Conservation (phyloP, 2,113 vertebrate species). For the Spea bombifrons region DNA sequence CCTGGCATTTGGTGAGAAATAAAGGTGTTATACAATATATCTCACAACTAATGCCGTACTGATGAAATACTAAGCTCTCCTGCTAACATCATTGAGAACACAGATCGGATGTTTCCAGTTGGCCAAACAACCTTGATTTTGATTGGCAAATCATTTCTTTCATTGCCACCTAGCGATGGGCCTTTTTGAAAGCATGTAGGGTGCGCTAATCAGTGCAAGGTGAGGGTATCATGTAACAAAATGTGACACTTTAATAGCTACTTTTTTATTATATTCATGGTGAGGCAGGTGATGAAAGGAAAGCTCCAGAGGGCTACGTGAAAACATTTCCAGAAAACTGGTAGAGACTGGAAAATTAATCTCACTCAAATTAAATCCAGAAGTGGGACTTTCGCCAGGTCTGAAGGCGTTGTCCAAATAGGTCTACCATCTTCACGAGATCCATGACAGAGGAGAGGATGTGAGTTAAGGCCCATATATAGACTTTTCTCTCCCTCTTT, state of each 20-base stretch:
- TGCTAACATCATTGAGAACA: slow-evolving; percentile 64
- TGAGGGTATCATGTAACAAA: slow-evolving; percentile 63
- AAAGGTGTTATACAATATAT: too few relatives aligned
- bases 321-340: slow-evolving; percentile 25
- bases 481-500: not conserved
- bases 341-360: not conserved
- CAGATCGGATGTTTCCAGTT: slow-evolving; percentile 61
- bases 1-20: too few relatives aligned
- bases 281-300: slow-evolving; percentile 58
- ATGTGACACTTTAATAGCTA: slow-evolving; percentile 57
- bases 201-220: slow-evolving; percentile 69
- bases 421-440: not conserved
- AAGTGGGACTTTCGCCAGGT: not conserved
- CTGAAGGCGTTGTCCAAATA: not conserved
- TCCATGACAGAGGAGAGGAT: not conserved
- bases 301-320: slow-evolving; percentile 55
- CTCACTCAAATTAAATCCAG: not conserved
- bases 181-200: slow-evolving; percentile 55
- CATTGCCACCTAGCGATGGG: slow-evolving; percentile 57
- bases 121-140: slow-evolving; percentile 67
- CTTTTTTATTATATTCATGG: slow-evolving; percentile 56
- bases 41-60: slow-evolving; percentile 40
- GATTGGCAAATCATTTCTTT: slow-evolving; percentile 61
- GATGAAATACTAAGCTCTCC: slow-evolving; percentile 54
- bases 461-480: not conserved